These are phyloP conservation scores for Patella pellucida DNA, from an alignment of 2,888 invertebrate species.

Conservation along the genomic window DNA sequence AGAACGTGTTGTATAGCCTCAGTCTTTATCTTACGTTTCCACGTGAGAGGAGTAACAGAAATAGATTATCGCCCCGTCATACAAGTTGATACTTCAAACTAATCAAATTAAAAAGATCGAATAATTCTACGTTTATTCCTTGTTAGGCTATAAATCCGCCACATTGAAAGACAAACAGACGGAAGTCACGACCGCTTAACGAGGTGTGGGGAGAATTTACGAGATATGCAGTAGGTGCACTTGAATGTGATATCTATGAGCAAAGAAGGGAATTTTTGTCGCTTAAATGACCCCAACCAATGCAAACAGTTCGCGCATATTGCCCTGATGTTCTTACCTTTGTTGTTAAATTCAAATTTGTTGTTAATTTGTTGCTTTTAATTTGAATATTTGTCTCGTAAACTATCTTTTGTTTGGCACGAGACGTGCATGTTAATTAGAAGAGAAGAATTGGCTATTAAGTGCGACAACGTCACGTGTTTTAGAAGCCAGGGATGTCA, in stretches of 20 bases:
- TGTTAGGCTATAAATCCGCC: background rate
- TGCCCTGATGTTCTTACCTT: background rate
- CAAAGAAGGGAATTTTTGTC: too few species aligned
- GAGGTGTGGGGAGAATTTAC: background rate
- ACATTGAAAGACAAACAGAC: conserved; percentile 10
- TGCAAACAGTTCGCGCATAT: background rate
- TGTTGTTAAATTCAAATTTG: background rate
- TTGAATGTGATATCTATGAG: too few species aligned
- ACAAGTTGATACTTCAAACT: too few species aligned
- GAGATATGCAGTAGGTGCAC: too few species aligned
- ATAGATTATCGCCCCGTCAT: too few species aligned
- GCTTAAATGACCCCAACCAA: background rate
- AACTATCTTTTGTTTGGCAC: background rate
- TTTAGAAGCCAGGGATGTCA: background rate
- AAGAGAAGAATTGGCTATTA: background rate
- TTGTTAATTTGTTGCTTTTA: background rate
- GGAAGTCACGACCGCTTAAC: conserved; percentile 4
- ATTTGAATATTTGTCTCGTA: conserved; percentile 8
- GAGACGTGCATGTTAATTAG: background rate
- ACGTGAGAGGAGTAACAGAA: too few species aligned
- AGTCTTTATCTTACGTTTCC: too few species aligned
- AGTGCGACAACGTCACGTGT: background rate
- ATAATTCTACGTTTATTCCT: conserved; percentile 4
- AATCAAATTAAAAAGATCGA: background rate
- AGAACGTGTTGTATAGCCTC: too few species aligned